Base-by-base conservation (phyloP, 2,888 invertebrate genomes). In the Baronia brevicornis region DNA sequence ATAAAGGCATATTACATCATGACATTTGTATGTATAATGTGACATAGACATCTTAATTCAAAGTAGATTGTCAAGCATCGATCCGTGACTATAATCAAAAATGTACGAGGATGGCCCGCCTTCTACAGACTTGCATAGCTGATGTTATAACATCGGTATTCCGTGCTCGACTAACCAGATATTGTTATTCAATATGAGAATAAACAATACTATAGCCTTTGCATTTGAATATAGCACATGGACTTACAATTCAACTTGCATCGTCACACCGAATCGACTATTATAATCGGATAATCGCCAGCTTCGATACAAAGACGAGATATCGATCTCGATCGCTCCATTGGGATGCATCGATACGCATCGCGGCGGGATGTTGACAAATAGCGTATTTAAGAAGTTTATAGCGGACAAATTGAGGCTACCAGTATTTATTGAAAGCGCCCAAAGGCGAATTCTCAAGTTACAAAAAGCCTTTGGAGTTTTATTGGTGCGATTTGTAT, bases 371-470 rank as follows among this genome's bases (percentile, higher is more conserved):
- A 80, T 78, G 61, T 71, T 74, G 79, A 80, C 77, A 78, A 79
- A 80, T 79, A 67, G 67, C 68, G 56, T 55, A 59, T 67, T 61
- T 55, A 55, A 50, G 49, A 54, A 66, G 46, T 72, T 75, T 74
- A 74, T 62, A 58, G 63, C 51, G 51, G 69, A 74, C 78, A 73
- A 79, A 79, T 78, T 79, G 75, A 68, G 62, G 67, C 61, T 68
- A 60, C 65, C 57, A 41, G 66, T 68, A 67, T 72, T 72, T 71
- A 70, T 67, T 56, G 48, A 51, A 46, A 40, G 51, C n/a, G n/a
- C 28, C 34, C 19, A 9, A 44, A 37, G 42, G 46, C 53, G 55
- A 58, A 59, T 60, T 58, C 46, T 51, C 41, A 42, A 47, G 46
- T 43, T 45, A 46, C 41, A n/a, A n/a, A n/a, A n/a, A n/a, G 28